Conservation (phyloP, 2,888 invertebrate species). For the Tortricodes alternella region DNA sequence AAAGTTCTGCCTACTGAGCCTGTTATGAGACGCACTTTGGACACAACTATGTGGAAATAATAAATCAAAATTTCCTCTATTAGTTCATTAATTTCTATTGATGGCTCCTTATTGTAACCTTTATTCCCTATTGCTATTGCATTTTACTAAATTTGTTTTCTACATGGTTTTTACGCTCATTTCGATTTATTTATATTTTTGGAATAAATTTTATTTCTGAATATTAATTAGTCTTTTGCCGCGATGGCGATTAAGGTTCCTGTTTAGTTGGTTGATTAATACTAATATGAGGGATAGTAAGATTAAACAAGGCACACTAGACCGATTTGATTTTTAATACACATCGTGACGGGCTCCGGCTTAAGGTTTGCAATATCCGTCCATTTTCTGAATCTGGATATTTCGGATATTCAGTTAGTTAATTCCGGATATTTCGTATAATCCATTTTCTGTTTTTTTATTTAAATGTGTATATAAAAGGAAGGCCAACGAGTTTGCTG, state of each 20-base stretch:
- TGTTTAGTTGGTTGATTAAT: conserved; percentile 41
- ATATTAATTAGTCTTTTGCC: conserved; percentile 69
- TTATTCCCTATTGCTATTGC: conserved; percentile 71
- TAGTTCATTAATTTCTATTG: conserved; percentile 76
- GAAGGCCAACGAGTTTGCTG: too few species aligned
- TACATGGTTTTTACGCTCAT: conserved; percentile 80
- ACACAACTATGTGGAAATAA: conserved; percentile 82
- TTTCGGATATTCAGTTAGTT: too few species aligned
- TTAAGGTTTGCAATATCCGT: too few species aligned
- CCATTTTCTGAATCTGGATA: too few species aligned
- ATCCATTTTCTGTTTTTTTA: too few species aligned
- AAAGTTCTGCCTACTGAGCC: conserved; percentile 77
- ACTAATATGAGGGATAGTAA: not conserved
- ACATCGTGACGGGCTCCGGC: too few species aligned
- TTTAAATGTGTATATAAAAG: too few species aligned
- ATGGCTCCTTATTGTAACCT: conserved; percentile 76
- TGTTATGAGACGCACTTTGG: conserved; percentile 78
- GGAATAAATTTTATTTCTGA: conserved; percentile 78
- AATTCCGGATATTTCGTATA: too few species aligned
- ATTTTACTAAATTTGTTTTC: conserved; percentile 74
- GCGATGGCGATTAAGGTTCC: conserved; percentile 79
- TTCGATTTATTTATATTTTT: conserved; percentile 80
- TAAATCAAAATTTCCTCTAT: conserved; percentile 79
- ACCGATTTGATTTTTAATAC: too few species aligned
- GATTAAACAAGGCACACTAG: not conserved